Evolutionary conservation across 2,888 invertebrate genomes (phyloP).

Genomic region (Chrysolina oricalcia): DNA sequence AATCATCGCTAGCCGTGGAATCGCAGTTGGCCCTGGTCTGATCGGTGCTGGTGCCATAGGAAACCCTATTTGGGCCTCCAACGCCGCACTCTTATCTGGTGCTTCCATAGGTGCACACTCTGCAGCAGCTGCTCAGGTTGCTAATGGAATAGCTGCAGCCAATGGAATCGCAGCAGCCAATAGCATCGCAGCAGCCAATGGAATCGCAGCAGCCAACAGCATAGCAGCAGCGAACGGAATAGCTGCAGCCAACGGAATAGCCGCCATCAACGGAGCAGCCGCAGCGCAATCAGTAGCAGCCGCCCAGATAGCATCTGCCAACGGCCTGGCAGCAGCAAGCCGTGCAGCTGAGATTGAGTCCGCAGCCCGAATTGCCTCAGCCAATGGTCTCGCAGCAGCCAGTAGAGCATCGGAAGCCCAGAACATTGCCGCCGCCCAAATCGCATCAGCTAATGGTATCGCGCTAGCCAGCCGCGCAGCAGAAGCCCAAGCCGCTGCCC

Average conservation of each 20-base stretch:
- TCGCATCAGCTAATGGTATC: conserved; percentile 36
- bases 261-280: conserved; percentile 9
- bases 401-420: conserved; percentile 38
- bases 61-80: not conserved
- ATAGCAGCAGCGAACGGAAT: conserved; percentile 3
- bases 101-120: conserved; percentile 27
- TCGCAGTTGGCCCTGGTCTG: conserved; percentile 42
- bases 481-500: conserved; percentile 44
- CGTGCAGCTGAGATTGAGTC: conserved; percentile 32
- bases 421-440: conserved; percentile 29
- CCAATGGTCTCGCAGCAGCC: conserved; percentile 34
- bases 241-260: conserved; percentile 22
- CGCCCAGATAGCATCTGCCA: conserved; percentile 36
- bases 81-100: conserved; percentile 23
- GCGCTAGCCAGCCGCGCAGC: conserved; percentile 39
- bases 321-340: conserved; percentile 31
- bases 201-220: not conserved
- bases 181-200: conserved; percentile 8
- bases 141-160: conserved; percentile 25
- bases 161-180: conserved; percentile 34
- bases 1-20: conserved; percentile 43
- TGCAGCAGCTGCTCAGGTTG: conserved; percentile 5
- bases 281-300: conserved; percentile 26
- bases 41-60: conserved; percentile 48
- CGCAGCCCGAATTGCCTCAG: conserved; percentile 33